These are phyloP conservation scores for Cosmia trapezina DNA, from an alignment of 2,888 invertebrate species.

Conservation along the genomic window DNA sequence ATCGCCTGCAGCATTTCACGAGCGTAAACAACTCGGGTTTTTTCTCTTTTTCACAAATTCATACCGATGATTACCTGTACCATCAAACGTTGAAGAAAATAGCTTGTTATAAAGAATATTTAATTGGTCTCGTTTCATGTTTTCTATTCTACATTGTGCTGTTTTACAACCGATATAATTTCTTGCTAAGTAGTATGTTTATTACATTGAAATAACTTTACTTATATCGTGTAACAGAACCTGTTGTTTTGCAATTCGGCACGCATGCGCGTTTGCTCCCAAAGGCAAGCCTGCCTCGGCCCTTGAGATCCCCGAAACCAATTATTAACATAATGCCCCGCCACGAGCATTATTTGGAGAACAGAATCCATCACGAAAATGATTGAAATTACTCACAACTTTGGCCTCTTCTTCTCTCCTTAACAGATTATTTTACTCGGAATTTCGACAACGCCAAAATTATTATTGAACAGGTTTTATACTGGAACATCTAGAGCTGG, in stretches of 20 bases:
- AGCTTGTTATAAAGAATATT: conserved; percentile 63
- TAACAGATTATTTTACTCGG: conserved; percentile 64
- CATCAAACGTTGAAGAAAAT: conserved; percentile 61
- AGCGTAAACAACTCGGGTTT: conserved; percentile 74
- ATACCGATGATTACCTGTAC: conserved; percentile 67
- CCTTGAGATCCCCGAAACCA: conserved; percentile 77
- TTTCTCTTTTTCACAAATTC: conserved; percentile 71
- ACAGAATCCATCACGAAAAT: conserved; percentile 82
- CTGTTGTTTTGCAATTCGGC: conserved; percentile 83
- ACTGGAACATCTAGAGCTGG: conserved; percentile 27
- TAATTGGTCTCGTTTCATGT: conserved; percentile 65
- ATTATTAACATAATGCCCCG: conserved; percentile 82
- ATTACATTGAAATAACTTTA: conserved; percentile 78
- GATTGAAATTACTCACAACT: conserved; percentile 79
- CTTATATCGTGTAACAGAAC: conserved; percentile 75
- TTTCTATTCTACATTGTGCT: conserved; percentile 63
- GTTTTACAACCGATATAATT: conserved; percentile 64
- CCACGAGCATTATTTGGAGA: conserved; percentile 82
- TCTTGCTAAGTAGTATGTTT: conserved; percentile 67
- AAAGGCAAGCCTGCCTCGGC: conserved; percentile 70
- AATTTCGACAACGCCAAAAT: conserved; percentile 72
- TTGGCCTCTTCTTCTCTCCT: conserved; percentile 66
- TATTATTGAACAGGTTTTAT: conserved; percentile 59
- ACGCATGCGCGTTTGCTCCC: conserved; percentile 78
- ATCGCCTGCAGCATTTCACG: conserved; percentile 81